Percentiles rank a stretch among this genome's conserved stretches.
Conservation (phyloP, 1,140 invertebrate species). For the Dufourea novaeangliae region DNA sequence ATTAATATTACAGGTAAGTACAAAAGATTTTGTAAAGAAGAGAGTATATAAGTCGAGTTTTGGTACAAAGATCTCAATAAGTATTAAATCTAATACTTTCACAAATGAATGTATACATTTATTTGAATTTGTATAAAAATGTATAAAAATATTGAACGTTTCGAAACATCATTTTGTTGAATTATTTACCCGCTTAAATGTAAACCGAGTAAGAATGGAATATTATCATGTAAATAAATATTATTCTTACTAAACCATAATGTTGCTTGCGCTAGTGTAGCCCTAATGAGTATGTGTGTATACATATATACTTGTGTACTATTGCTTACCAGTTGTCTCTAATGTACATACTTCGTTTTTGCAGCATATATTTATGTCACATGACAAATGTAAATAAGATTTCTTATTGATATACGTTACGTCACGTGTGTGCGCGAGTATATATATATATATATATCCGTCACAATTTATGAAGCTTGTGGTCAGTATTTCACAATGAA, state of each 20-base stretch:
- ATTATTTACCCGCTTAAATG: no score
- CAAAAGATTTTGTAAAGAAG: not conserved
- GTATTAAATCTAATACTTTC: not conserved
- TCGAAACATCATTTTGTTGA: constrained; percentile 62
- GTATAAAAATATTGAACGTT: constrained; percentile 6
- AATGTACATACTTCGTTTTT: not conserved
- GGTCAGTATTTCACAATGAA: not conserved
- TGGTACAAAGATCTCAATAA: constrained; percentile 5
- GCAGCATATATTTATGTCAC: constrained; percentile 18
- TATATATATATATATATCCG: not conserved
- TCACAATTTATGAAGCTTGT: not conserved
- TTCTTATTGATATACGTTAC: constrained; percentile 3
- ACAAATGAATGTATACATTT: constrained; percentile 19
- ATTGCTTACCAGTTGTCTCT: no score
- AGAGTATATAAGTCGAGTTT: not conserved
- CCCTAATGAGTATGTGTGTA: no score
- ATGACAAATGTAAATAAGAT: constrained; percentile 17
- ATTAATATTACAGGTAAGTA: constrained; percentile 1
- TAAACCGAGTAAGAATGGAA: no score
- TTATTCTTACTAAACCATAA: no score
- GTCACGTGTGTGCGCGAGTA: not conserved
- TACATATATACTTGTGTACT: not conserved
- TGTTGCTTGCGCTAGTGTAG: no score
- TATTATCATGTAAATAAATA: not conserved
- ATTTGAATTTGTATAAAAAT: constrained; percentile 26